Evolutionary conservation across 2,888 invertebrate species (phyloP), one percentile per base, ranked within the genome.

Genomic region (Apamea monoglypha): DNA sequence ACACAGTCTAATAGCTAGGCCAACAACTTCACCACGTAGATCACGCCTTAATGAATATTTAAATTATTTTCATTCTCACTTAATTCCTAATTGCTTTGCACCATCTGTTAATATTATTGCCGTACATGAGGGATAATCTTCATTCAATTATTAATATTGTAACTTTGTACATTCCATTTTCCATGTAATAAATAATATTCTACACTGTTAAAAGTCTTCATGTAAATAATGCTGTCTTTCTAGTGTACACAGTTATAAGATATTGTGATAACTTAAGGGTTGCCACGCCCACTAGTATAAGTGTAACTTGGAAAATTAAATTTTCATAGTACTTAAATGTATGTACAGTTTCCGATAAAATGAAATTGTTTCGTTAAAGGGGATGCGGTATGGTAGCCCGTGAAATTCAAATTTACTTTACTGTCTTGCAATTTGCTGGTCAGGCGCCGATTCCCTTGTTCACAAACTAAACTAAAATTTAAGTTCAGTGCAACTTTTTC

Each of bases 191-290:
- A 74, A 73, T 74, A 74, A 73, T 74, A 76, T 78, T 76, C 70
- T 53, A 75, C 80, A 78, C 80, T 76, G 47, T 81, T 88, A 50
- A 50, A 81, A 78, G 56, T 84, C 69, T 80, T 72, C 59, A 32
- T 89, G 88, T 89, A 89, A 80, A 87, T 88, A 87, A 16, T 82
- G 71, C 74, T 68, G 61, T 76, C 63, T 75, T 74, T 82, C 40
- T 88, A 80, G 61, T 80, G 77, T 87, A 80, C 71, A 77, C 80
- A 68, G 76, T 78, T 76, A 81, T 84, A 84, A 87, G 75, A 77
- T 87, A 88, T 80, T 88, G 89, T 88, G 88, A 88, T 88, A 88
- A 83, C 67, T 32, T 78, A 72, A 66, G 64, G 82, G 82, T 69
- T 59, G 29, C 14, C n/a, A 44, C 25, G 81, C 78, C 74, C 50